Base-by-base conservation (phyloP, 2,888 invertebrate species). In the Eucriotettix oculatus region DNA sequence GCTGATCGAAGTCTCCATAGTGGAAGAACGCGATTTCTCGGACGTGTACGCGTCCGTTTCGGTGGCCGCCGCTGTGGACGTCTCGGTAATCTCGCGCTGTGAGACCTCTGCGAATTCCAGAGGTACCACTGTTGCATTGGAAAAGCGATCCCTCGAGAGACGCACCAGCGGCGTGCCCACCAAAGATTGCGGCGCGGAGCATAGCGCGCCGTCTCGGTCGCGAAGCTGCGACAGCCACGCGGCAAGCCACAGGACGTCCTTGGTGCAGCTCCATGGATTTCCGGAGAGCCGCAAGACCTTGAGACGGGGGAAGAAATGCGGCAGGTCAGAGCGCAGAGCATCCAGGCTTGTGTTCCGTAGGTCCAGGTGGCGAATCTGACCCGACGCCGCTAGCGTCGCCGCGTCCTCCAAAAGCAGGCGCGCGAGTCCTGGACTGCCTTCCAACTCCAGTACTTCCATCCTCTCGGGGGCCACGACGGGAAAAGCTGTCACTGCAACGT, bases 361-460 rank as follows among this genome's bases (percentile, higher is more conserved):
- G 73, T 89, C 83, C 62, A 92, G 73, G 66, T 83, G 81, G 67
- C 83, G 80, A 55, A 90, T 75, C 69, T 83, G 81, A 58, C 83
- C 79, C 68, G 87, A 82, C 1, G 86, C 86, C 40, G 84, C 83
- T 63, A 87, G 73, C 10, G 85, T 82, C 1, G 86, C 85, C 42
- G 84, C 83, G 70, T 87, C 86, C 55, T 82, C 81, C 65, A 90
- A 74, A 61, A 86, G 75, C 70, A 84, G 84, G 60, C 79, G 75
- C 52, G 86, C 85, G 65, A 90, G 77, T 62, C 80, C 80, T 0
- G 85, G 83, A 70, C 90, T 90, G 62, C 81, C 78, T 64, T 87
- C 84, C 57, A 92, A 76, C 73, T 90, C 87, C 65, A 92, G 77
- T 69, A 79, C 80, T 69, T 85, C 81, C 61, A 91, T 77, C 68